Percentiles rank a stretch among this genome's conserved stretches.
Evolutionary conservation across 2,888 invertebrate species (phyloP).

Genomic region (Anoncus sp.): DNA sequence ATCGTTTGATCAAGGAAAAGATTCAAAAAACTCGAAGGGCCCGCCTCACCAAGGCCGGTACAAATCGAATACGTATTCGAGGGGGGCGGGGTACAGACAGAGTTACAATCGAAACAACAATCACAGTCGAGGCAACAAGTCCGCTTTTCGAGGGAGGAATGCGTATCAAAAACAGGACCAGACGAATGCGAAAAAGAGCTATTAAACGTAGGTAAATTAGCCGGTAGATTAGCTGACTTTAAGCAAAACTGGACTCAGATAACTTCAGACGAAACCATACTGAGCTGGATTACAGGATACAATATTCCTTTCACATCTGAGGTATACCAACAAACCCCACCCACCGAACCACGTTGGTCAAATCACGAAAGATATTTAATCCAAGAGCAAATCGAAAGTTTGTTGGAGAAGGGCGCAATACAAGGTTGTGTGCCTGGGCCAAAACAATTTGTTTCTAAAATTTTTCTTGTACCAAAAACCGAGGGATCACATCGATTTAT

Average conservation of each 20-base stretch:
- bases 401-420: background rate
- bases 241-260: background rate
- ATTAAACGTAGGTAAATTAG: constrained; percentile 5
- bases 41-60: constrained; percentile 3
- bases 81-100: constrained; percentile 16
- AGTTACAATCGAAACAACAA: background rate
- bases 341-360: constrained; percentile 3
- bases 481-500: constrained; percentile 38
- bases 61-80: background rate
- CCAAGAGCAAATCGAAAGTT: background rate
- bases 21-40: constrained; percentile 32
- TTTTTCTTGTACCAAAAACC: constrained; percentile 48
- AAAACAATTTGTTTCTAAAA: constrained; percentile 48
- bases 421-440: background rate
- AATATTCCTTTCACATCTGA: constrained; percentile 10
- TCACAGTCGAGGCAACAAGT: background rate
- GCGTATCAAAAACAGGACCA: too few relatives aligned
- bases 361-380: background rate
- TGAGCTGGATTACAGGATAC: constrained; percentile 9
- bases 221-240: background rate
- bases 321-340: background rate
- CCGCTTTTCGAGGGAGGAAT: constrained; percentile 14
- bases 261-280: background rate
- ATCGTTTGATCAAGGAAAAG: background rate
- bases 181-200: background rate